Base-by-base conservation (phyloP, 2,888 invertebrate genomes). In the Carabus problematicus region DNA sequence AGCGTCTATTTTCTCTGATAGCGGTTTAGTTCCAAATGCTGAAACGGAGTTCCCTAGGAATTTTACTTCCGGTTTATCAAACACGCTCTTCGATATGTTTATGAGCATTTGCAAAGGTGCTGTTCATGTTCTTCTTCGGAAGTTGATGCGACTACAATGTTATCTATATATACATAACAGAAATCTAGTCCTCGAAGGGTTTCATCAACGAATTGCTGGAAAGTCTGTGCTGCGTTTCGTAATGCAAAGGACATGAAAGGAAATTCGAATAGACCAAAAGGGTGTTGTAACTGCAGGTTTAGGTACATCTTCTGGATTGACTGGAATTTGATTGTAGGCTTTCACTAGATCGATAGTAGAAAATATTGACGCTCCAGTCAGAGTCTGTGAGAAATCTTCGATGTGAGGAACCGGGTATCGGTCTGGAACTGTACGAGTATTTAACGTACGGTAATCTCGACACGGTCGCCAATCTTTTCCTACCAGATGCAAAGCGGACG, bases 361-460 rank as follows among this genome's bases (percentile, higher is more conserved):
- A 70, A 77, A 77, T n/a, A 76, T 64, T 1, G 58, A 74, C 45
- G 71, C 73, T 0, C 73, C 74, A 8, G 62, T n/a, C 0, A 79
- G 68, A 1, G 61, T 18, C 7, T 67, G 55, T 6, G 73, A 58
- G 55, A 78, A 75, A 70, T 77, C 77, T 12, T 73, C 70, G 9
- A 80, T 61, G 18, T 76, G 73, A 1, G 77, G 75, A 4, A 78
- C 67, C 0, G 78, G 78, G 64, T 78, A 78, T 0, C 77, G 49
- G 71, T 81, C 80, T 0, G 74, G 78, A 3, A 73, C 72, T 0
- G 79, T 79, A 0, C 73, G 60, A 0, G 75, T 68, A 64, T 80
- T 82, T 0, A 80, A 71, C 0, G 18, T 16, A 0, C 80, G 66
- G 66, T 80, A 82, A 72, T 74, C 79, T 3, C 80, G 80, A 64